A percentile compares a stretch with the other conserved stretches of the same genome.
These are phyloP conservation scores for Acronicta alni DNA, from an alignment of 2,888 invertebrate species.

Conservation along the genomic window DNA sequence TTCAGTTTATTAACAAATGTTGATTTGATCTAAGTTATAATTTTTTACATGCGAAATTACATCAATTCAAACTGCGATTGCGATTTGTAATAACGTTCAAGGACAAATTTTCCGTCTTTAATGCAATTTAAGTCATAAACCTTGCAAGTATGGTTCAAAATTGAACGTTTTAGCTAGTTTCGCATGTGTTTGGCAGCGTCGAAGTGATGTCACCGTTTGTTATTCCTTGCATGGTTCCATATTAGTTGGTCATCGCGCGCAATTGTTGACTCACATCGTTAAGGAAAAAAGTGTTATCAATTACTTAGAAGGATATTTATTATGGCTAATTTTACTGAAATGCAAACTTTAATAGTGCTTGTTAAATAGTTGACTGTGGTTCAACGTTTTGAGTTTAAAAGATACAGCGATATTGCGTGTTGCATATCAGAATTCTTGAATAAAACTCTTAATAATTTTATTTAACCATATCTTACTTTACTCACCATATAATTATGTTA, in stretches of 20 bases:
- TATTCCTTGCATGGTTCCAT: slow-evolving; percentile 74
- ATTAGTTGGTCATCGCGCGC: slow-evolving; percentile 72
- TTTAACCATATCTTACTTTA: not conserved
- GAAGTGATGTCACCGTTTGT: slow-evolving; percentile 85
- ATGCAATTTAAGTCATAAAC: slow-evolving; percentile 67
- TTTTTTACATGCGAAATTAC: slow-evolving; percentile 54
- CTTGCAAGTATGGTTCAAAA: slow-evolving; percentile 54
- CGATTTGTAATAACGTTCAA: slow-evolving; percentile 72
- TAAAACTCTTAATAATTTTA: not conserved
- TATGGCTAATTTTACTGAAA: slow-evolving; percentile 47
- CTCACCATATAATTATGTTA: slow-evolving; percentile 12
- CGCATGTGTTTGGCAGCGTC: slow-evolving; percentile 67
- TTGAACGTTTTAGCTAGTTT: slow-evolving; percentile 59
- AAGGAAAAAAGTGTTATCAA: slow-evolving; percentile 69
- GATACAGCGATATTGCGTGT: not conserved
- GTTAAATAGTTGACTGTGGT: not conserved
- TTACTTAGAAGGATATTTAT: slow-evolving; percentile 54
- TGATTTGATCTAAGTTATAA: slow-evolving; percentile 18
- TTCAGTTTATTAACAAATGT: not conserved
- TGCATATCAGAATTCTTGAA: not conserved
- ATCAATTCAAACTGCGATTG: slow-evolving; percentile 64
- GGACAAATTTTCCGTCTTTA: slow-evolving; percentile 60
- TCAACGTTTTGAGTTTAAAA: not conserved
- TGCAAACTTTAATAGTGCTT: slow-evolving; percentile 26
- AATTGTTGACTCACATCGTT: slow-evolving; percentile 75